Base-by-base conservation (phyloP, 2,888 invertebrate species). In the Suillia variegata region DNA sequence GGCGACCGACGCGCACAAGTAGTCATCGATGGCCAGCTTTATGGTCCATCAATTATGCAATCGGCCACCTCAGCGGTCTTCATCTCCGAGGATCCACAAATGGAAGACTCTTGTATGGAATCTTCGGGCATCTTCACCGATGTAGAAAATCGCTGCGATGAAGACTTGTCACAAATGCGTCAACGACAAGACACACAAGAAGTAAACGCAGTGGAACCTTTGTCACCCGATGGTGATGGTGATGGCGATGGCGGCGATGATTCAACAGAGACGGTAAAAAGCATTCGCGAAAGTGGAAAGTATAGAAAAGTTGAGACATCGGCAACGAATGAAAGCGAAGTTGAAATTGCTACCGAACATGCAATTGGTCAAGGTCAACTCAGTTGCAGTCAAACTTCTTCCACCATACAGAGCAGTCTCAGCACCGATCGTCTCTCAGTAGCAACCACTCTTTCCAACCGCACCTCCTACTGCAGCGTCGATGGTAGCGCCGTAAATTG, bases 11-110 rank as follows among this genome's bases (percentile, higher is more conserved):
- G 86, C 59, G 92, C 91, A 5, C 92, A 93, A 82, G n/a, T n/a
- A n/a, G 92, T 94, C 3, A 94, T 94, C 63, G 94, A 94, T 79
- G 94, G 94, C 1, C 93, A 93, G 31, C 82, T 94, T n/a, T 94
- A 94, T 77, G 92, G 92, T 53, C 85, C 85, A 38, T 85, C 85
- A 31, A 77, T 78, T 71, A 79, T 84, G 22, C 80, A 78, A 61
- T 75, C 76, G 22, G 64, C 73, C n/a, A 73, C 77, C 38, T 76
- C 82, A 2, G 85, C 85, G 61, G 85, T 86, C 51, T 85, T 84
- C 64, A 84, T 84, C 1, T 83, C 83, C 20, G 76, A 75, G 63
- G 78, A 78, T 65, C 87, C 85, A n/a, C 85, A 85, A 71, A 70
- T 80, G 69, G 93, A 93, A 79, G 93, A 93, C 71, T 87, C 87